Evolutionary conservation across 2,113 vertebrate genomes (phyloP), one percentile per base, ranked within the genome.

Genomic region (Tringa solitaria): DNA sequence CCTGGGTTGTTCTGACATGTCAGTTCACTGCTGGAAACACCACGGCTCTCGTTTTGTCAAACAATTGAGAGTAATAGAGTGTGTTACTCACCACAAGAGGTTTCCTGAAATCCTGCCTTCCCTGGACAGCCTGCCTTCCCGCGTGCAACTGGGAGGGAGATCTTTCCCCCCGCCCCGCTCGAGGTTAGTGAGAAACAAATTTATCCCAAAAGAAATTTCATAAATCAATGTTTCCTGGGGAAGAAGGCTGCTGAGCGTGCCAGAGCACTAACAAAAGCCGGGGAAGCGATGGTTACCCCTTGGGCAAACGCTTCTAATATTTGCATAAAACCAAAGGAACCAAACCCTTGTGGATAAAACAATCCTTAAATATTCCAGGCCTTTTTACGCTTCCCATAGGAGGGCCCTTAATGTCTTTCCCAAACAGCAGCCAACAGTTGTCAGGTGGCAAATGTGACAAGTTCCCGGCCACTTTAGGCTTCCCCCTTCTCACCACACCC

Each of bases 271-370:
- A 32, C 26, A 33, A 41, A 46, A 28, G 27, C 64, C 59, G 37
- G 46, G 54, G 85, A 69, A 73, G 74, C 39, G 3, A 32, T 54
- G 33, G 37, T 43, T 61, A 68, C 21, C 61, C 56, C 26, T 50
- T 75, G 75, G 73, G 53, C 69, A 56, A 81, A 73, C 35, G 41
- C 35, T 87, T 79, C 32, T 50, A 12, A 12, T 53, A 27, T 48
- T 80, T 97, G 78, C 82, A 67, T 79, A 69, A 68, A 90, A 26
- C 27, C 60, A 30, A 65, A 95, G 63, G 61, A 91, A 87, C 61
- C 28, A 92, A 79, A 45, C 59, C 39, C 46, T 80, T 30, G n/a
- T 4, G 32, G 64, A 59, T 51, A 43, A 70, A 92, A 70, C 33
- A 60, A 13, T 0, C 35, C 14, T 13, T 14, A 84, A 84, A 72